These are phyloP conservation scores for Corythaeola cristata DNA, from an alignment of 2,113 vertebrate genomes.

Conservation along the genomic window DNA sequence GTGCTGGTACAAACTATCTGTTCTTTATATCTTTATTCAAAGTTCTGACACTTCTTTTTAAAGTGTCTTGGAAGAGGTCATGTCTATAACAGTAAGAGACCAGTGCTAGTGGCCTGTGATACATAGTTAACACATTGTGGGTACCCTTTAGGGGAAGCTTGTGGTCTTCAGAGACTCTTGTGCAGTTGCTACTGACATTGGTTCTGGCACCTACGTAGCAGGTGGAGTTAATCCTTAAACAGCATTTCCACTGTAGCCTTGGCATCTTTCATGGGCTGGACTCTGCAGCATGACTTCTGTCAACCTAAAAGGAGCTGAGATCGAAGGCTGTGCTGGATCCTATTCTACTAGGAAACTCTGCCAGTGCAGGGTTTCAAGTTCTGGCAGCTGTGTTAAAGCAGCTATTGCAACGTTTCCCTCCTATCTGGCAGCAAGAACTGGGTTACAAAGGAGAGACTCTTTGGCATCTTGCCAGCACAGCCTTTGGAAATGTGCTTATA, in stretches of 20 bases:
- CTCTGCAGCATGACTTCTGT: background rate
- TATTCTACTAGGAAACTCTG: background rate
- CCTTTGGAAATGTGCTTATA: background rate
- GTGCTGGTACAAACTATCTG: background rate
- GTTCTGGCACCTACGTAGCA: background rate
- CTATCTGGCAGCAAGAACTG: background rate
- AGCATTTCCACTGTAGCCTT: background rate
- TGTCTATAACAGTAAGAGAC: background rate
- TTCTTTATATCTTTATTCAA: background rate
- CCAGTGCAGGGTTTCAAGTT: background rate
- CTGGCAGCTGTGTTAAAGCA: background rate
- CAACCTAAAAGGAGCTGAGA: background rate
- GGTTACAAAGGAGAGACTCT: background rate
- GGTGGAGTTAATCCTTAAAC: background rate
- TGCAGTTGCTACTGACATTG: background rate
- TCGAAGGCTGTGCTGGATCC: background rate
- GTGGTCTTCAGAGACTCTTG: background rate
- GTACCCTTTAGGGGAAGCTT: background rate
- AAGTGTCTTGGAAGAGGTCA: background rate
- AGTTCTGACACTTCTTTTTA: background rate
- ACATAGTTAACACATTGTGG: accelerated
- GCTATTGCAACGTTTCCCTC: background rate
- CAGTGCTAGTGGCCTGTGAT: background rate
- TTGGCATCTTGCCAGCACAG: background rate
- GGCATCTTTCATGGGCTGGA: background rate